Percentiles rank a stretch among this genome's conserved stretches.
phyloP scores from a whole-genome alignment of 2,797 vertebrate species.

The Philypnodon macrostomus region DNA sequence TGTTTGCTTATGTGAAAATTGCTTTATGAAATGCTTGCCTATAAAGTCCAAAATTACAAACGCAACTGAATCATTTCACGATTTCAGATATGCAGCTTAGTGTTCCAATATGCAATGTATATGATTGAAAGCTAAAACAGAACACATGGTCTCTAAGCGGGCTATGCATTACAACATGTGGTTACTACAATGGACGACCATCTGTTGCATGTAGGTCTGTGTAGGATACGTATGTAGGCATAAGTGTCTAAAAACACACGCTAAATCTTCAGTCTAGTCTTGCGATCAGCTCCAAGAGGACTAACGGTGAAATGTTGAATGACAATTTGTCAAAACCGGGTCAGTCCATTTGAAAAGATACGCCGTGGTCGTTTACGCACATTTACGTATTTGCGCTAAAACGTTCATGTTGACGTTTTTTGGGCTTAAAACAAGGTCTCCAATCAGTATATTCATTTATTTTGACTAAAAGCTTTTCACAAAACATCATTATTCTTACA shows the following conservation, averaged over 20 bases:
- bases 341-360: conserved; percentile 76
- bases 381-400: not conserved
- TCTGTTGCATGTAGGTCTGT: conserved; percentile 66
- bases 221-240: not conserved
- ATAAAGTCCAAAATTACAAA: not conserved
- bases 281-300: conserved; percentile 20
- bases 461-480: conserved; percentile 24
- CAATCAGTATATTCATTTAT: conserved; percentile 13
- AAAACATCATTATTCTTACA: conserved; percentile 20
- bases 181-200: conserved; percentile 52
- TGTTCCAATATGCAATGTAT: no score
- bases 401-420: not conserved
- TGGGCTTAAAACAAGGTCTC: not conserved
- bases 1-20: no score
- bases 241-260: not conserved
- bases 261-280: not conserved
- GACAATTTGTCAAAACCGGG: conserved; percentile 77
- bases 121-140: no score
- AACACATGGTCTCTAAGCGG: not conserved
- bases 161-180: no score
- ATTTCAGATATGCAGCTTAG: no score
- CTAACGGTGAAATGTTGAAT: conserved; percentile 69
- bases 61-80: not conserved
- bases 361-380: conserved; percentile 17
- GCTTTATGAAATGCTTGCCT: not conserved